Percentiles rank a stretch among this genome's conserved stretches.
Evolutionary conservation across 2,113 vertebrate genomes (phyloP).

Genomic region (Pao palembangensis): DNA sequence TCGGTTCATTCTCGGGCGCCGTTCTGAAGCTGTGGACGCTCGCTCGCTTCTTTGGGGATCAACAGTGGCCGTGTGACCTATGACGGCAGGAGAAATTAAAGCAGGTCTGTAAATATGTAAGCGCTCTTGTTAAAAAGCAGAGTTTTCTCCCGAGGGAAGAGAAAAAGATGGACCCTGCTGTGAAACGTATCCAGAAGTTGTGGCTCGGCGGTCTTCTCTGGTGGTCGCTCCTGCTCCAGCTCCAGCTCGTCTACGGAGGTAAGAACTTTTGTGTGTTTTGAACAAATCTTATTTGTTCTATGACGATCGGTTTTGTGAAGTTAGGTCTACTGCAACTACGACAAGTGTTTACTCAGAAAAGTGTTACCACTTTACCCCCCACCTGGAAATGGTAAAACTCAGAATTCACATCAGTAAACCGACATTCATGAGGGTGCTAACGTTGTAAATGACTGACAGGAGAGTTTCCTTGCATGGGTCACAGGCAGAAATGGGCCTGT

Average conservation of each 20-base stretch:
- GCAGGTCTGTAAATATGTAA: constrained; percentile 50
- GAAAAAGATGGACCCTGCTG: constrained; percentile 51
- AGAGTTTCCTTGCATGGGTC: constrained; percentile 2
- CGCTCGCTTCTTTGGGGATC: neutral
- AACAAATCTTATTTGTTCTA: too few species aligned
- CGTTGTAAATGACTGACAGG: neutral
- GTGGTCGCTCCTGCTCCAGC: constrained; percentile 59
- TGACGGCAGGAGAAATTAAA: constrained; percentile 3
- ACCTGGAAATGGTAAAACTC: too few species aligned
- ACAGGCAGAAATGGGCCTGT: neutral
- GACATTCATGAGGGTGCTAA: neutral
- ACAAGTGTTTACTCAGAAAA: too few species aligned
- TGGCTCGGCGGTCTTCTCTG: constrained; percentile 50
- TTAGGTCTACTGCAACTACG: too few species aligned
- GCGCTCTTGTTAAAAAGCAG: neutral
- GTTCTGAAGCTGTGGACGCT: neutral
- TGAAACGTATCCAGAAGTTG: constrained; percentile 42
- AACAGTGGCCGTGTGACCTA: neutral
- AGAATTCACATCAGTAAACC: neutral
- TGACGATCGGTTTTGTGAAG: too few species aligned
- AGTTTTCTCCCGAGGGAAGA: constrained; percentile 20
- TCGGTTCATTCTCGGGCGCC: neutral
- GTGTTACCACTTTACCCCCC: too few species aligned
- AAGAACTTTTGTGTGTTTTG: constrained; percentile 16
- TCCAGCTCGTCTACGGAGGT: constrained; percentile 60